Conservation (phyloP, 2,888 invertebrate genomes). For the Lycia hirtaria region DNA sequence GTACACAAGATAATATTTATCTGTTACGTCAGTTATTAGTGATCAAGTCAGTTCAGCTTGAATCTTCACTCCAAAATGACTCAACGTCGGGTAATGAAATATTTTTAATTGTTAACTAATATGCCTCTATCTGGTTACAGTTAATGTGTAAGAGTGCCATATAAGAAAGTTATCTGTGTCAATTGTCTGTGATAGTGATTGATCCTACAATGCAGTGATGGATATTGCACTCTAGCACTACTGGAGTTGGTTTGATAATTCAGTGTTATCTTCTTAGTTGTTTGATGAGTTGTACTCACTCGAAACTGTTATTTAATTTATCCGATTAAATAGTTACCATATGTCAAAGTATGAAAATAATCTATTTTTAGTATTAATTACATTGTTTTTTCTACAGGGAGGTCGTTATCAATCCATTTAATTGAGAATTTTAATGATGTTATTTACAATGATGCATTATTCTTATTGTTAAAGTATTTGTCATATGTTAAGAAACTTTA, state of each 20-base stretch:
- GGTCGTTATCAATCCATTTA: not conserved
- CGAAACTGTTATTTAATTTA: not conserved
- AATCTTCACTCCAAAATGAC: slow-evolving; percentile 74
- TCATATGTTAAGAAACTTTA: not conserved
- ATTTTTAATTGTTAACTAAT: slow-evolving; percentile 37
- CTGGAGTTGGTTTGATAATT: slow-evolving; percentile 24
- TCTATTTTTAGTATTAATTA: not conserved
- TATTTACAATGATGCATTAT: not conserved
- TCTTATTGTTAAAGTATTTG: not conserved
- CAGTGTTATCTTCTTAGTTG: not conserved
- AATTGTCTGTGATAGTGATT: slow-evolving; percentile 30
- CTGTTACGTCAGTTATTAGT: slow-evolving; percentile 70
- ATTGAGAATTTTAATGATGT: not conserved
- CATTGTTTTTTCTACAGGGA: slow-evolving; percentile 2
- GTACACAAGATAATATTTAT: slow-evolving; percentile 75
- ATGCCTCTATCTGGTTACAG: slow-evolving; percentile 20
- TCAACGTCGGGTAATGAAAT: slow-evolving; percentile 71
- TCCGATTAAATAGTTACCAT: not conserved
- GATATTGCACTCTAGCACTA: slow-evolving; percentile 23
- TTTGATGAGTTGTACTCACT: not conserved
- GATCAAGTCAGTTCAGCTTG: slow-evolving; percentile 71
- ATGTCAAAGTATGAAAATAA: not conserved
- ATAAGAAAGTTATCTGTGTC: slow-evolving; percentile 12
- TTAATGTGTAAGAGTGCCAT: slow-evolving; percentile 23
- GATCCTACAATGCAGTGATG: slow-evolving; percentile 19